A percentile compares a stretch with the other conserved stretches of the same genome.
Evolutionary conservation across 2,797 vertebrate genomes (phyloP).

Genomic region (Lagocephalus sceleratus): DNA sequence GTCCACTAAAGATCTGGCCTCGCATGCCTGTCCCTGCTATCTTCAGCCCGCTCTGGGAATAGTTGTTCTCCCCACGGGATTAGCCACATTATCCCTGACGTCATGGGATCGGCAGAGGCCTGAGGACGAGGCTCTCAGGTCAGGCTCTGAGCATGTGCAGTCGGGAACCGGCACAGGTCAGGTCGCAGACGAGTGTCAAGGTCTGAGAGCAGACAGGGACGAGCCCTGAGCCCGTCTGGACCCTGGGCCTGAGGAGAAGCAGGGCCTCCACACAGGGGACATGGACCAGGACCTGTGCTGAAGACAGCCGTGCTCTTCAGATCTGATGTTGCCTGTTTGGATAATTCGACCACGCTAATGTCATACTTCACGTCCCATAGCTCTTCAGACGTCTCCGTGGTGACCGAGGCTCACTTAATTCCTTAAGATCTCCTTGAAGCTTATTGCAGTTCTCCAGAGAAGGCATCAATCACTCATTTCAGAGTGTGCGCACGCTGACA

Average conservation of each 20-base stretch:
- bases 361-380: conserved; percentile 2
- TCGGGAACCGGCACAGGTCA: conserved; percentile 7
- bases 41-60: conserved; percentile 66
- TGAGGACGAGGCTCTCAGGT: conserved; percentile 33
- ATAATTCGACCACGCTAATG: background rate
- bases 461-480: conserved; percentile 27
- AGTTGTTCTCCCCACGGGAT: conserved; percentile 67
- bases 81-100: conserved; percentile 69
- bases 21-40: conserved; percentile 35
- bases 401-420: conserved; percentile 24
- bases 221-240: background rate
- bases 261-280: too few species aligned
- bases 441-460: conserved; percentile 24
- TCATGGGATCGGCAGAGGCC: conserved; percentile 49
- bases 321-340: too few species aligned
- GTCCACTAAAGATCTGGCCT: conserved; percentile 6
- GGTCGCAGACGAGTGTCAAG: conserved; percentile 26
- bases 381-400: conserved; percentile 20
- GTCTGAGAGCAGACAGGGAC: background rate
- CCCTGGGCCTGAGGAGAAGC: conserved; percentile 5
- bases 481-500: too few species aligned
- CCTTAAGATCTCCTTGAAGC: conserved; percentile 8
- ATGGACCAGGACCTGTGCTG: too few species aligned
- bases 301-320: too few species aligned
- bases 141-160: conserved; percentile 27